Evolutionary conservation across 2,113 vertebrate genomes (phyloP), one percentile per base, ranked within the genome.

Genomic region (Cyprinus carpio): DNA sequence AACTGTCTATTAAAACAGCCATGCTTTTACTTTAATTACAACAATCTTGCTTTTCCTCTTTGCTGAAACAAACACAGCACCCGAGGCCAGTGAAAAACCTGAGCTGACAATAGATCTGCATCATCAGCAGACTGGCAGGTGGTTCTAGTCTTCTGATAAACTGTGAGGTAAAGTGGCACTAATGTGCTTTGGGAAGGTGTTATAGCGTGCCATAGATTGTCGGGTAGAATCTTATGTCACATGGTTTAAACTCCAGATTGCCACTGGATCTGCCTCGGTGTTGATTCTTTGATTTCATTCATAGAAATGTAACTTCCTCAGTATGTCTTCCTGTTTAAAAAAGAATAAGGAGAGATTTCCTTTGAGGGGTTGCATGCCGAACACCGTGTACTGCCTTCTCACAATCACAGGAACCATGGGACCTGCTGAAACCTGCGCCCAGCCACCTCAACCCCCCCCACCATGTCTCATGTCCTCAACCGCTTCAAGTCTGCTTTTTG

Each of bases 371-470:
- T 86, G 93, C 87, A 90, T 67, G 84, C 89, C 89, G 93, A 92
- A 95, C 94, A 93, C 84, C 84, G 88, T 92, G 94, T 95, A 92
- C 93, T 88, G 91, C 87, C 81, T 90, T 89, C 76, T 83, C 90
- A 94, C 94, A 95, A 95, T 94, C 90, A 88, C 94, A 95, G 94
- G 94, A 95, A 95, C 93, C 91, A 90, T 85, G 86, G 90, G 92
- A 92, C 91, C 88, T 90, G 87, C 87, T 78, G 84, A 84, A 84
- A 56, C 88, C 71, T 84, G 69, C 65, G 74, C 83, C 83, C 58
- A 43, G 67, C 85, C 79, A 75, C 81, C 31, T 78, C 40, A 31
- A 65, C 46, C 74, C 67, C 83, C 51, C 18, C 80, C 37, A 1
- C 37, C 6, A n/a, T n/a, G n/a, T 5, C 3, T 62, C 69, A 27